Base-by-base conservation (phyloP, 2,888 invertebrate genomes). In the Philopedon plagiatum region DNA sequence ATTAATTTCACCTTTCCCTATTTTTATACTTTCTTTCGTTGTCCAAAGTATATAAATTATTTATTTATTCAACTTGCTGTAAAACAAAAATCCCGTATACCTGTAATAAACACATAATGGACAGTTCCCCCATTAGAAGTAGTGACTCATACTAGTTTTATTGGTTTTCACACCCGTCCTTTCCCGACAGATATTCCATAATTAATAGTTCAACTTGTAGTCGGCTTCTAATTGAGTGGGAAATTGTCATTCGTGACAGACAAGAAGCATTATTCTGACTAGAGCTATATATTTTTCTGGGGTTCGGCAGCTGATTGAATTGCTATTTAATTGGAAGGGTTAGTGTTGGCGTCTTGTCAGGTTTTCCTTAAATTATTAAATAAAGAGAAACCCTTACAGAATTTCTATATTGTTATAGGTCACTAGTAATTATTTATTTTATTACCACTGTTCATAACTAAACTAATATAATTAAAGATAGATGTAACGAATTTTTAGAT, bases 141-240 rank as follows among this genome's bases (percentile, higher is more conserved):
- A 39, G 46, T 67, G 67, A 67, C 67, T 67, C 67, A 60, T 60
- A 49, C 58, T 60, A 60, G 60, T 29, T 63, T 70, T 63, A 70
- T 70, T 70, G 70, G 63, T 63, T 75, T 75, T 70, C 58, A 61
- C 65, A 68, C 71, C 63, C 62, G 66, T 62, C 63, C 71, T 44
- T 41, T 44, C 62, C 56, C 67, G 63, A 37, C 49, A 54, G 66
- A 71, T 67, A 75, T 74, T 75, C 71, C 75, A 76, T 76, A 75
- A 76, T 75, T 76, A 71, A 76, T 76, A 76, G 75, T 76, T 74
- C 71, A 61, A 64, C 51, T 65, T 74, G 72, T 70, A 72, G 70
- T 46, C 70, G 71, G 68, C 67, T 56, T 74, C 70, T 76, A 76
- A 76, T 76, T 75, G 75, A 72, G 75, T 71, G 76, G 66, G 73